Evolutionary conservation across 2,797 vertebrate genomes (phyloP).

Genomic region (Tympanoctomys barrerae): DNA sequence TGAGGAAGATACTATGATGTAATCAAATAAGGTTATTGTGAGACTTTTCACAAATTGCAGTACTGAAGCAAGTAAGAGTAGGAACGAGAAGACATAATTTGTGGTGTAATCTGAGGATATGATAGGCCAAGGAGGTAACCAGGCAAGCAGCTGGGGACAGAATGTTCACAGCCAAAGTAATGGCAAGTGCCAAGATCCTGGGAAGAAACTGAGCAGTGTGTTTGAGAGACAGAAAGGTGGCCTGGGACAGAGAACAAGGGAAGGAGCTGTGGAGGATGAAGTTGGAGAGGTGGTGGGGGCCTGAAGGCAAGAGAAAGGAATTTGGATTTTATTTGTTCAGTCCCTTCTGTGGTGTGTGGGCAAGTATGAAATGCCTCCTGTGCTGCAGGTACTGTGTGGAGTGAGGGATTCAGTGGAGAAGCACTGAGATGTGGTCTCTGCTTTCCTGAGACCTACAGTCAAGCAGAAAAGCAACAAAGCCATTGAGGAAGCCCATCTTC

Average conservation of each 20-base stretch:
- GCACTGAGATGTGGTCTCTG: not conserved
- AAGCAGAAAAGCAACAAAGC: not conserved
- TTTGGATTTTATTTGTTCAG: not conserved
- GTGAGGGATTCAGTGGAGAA: not conserved
- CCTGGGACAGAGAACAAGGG: not conserved
- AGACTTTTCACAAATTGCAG: not conserved
- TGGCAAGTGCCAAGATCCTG: not conserved
- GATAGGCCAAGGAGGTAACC: not conserved
- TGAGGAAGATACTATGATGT: not conserved
- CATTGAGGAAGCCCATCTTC: not conserved
- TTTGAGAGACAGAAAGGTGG: not conserved
- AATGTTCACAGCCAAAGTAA: not conserved
- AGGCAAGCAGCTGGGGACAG: not conserved
- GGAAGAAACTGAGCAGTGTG: not conserved
- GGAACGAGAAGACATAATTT: not conserved
- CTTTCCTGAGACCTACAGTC: not conserved
- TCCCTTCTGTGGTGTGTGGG: not conserved
- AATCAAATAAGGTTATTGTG: not conserved
- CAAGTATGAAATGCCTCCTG: not conserved
- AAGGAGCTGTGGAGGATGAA: not conserved
- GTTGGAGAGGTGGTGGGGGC: not conserved
- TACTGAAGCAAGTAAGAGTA: not conserved
- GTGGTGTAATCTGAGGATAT: not conserved
- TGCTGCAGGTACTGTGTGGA: not conserved
- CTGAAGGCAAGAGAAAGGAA: not conserved